Conservation (phyloP, 35 echinoderm and acorn worm genomes). For the Lytechinus variegatus region DNA sequence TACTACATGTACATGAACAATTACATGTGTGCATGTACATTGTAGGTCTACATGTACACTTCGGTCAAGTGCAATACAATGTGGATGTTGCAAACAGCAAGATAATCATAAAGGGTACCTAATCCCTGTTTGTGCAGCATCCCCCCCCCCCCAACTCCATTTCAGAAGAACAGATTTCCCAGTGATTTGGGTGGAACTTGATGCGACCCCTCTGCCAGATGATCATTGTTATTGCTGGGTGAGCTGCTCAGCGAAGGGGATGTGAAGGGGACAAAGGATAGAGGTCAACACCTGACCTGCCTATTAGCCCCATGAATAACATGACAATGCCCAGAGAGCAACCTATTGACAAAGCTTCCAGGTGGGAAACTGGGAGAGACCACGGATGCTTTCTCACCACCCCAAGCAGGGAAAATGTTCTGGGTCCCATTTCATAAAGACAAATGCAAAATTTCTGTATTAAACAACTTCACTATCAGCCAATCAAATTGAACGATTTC, state of each 20-base stretch:
- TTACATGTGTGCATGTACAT: too few relatives aligned
- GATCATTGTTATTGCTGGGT: slow-evolving; percentile 40
- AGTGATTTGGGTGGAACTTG: neutral
- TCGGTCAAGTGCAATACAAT: too few relatives aligned
- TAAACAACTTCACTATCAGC: too few relatives aligned
- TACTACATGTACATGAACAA: too few relatives aligned
- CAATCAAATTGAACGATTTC: too few relatives aligned
- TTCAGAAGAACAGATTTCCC: slow-evolving; percentile 15
- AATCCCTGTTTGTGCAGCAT: neutral
- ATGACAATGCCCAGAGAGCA: slow-evolving; percentile 46
- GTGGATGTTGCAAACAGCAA: too few relatives aligned
- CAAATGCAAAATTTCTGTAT: too few relatives aligned
- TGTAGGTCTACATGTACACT: too few relatives aligned
- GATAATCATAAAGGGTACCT: too few relatives aligned
- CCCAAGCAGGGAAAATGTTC: too few relatives aligned
- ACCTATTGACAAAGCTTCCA: slow-evolving; percentile 45
- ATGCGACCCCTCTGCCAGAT: slow-evolving; percentile 14
- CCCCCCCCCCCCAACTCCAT: neutral
- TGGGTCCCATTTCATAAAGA: too few relatives aligned
- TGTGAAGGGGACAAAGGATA: slow-evolving; percentile 45
- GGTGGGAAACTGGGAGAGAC: neutral
- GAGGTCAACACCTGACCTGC: slow-evolving; percentile 38
- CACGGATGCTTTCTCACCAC: too few relatives aligned
- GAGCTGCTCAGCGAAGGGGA: neutral
- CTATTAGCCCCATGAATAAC: slow-evolving; percentile 45